Conservation (phyloP, 2,113 vertebrate species). For the Psittacara wagleri region DNA sequence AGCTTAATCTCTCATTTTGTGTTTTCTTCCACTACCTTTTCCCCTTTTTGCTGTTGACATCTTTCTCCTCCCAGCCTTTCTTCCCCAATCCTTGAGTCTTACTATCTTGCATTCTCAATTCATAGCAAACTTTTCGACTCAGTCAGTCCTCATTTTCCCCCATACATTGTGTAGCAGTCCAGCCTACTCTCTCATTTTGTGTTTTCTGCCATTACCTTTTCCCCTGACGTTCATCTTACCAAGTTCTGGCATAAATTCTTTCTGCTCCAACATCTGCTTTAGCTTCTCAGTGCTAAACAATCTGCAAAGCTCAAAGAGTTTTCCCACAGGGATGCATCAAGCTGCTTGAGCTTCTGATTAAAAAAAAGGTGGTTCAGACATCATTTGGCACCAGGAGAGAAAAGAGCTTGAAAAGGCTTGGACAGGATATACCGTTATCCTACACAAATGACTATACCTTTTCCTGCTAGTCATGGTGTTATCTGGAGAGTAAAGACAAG, state of each 20-base stretch:
- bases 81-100: too few species aligned
- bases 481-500: background rate
- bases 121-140: background rate
- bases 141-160: background rate
- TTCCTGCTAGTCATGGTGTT: background rate
- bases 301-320: background rate
- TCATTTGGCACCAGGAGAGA: background rate
- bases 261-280: background rate
- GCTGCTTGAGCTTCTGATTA: background rate
- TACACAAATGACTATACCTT: background rate
- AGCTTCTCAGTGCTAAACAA: background rate
- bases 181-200: background rate
- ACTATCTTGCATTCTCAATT: too few species aligned
- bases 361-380: background rate
- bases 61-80: too few species aligned
- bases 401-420: background rate
- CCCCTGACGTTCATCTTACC: background rate
- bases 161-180: background rate
- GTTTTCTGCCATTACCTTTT: background rate
- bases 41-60: too few species aligned
- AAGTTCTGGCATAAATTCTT: background rate
- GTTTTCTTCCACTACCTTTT: too few species aligned
- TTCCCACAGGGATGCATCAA: background rate
- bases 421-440: background rate
- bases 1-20: too few species aligned